Evolutionary conservation across 2,888 invertebrate genomes (phyloP).

Genomic region (Drosophila recens): DNA sequence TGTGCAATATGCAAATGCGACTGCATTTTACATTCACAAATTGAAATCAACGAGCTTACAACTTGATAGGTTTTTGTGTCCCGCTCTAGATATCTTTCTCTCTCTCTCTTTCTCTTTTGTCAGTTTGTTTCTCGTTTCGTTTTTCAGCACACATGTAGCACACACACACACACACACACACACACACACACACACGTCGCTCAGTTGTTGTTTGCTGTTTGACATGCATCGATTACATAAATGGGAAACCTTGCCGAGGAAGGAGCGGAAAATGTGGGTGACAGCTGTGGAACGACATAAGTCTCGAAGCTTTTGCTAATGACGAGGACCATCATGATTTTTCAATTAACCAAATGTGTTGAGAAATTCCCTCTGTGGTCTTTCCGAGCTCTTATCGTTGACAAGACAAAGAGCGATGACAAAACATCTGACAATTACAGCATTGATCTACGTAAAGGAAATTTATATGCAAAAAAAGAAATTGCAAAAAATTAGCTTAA

Average conservation of each 20-base stretch:
- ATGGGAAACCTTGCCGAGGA: slow-evolving; percentile 32
- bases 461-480: too few relatives aligned
- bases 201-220: slow-evolving; percentile 66
- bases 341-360: slow-evolving; percentile 75
- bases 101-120: slow-evolving; percentile 4
- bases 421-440: slow-evolving; percentile 10
- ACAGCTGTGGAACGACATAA: slow-evolving; percentile 59
- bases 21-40: slow-evolving; percentile 74
- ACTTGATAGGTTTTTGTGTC: slow-evolving; percentile 70
- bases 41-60: slow-evolving; percentile 80
- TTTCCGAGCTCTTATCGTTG: slow-evolving; percentile 22
- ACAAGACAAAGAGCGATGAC: slow-evolving; percentile 15
- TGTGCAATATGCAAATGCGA: slow-evolving; percentile 75
- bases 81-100: slow-evolving; percentile 37
- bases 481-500: too few relatives aligned
- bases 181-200: slow-evolving; percentile 39
- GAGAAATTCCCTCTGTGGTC: slow-evolving; percentile 29
- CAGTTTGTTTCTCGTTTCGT: slow-evolving; percentile 48
- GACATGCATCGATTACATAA: slow-evolving; percentile 81
- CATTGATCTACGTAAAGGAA: neutral
- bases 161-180: slow-evolving; percentile 47
- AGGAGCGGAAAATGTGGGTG: neutral
- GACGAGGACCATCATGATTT: slow-evolving; percentile 76
- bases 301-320: slow-evolving; percentile 78
- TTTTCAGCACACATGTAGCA: slow-evolving; percentile 54